Evolutionary conservation across 2,888 invertebrate genomes (phyloP).

Genomic region (Candidula unifasciata): DNA sequence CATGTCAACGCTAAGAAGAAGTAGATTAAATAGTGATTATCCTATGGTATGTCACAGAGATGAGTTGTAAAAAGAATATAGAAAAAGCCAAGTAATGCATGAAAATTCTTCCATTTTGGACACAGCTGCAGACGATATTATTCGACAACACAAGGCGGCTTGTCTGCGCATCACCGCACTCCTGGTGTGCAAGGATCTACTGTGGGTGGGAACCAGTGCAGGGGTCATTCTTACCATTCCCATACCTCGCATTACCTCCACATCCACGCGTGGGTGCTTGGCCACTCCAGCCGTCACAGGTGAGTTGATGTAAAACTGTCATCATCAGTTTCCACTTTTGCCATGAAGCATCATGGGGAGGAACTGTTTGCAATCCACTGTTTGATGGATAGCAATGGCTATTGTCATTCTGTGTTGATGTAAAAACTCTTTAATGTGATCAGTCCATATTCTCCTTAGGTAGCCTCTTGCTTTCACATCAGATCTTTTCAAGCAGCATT

Average conservation of each 20-base stretch:
- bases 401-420: too few species aligned
- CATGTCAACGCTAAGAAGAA: too few species aligned
- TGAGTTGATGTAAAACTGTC: constrained; percentile 57
- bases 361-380: too few species aligned
- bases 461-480: too few species aligned
- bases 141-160: constrained; percentile 97
- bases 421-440: too few species aligned
- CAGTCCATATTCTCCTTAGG: too few species aligned
- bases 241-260: constrained; percentile 84
- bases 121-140: constrained; percentile 89
- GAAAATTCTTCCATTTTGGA: not conserved
- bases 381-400: too few species aligned
- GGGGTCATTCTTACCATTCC: constrained; percentile 83
- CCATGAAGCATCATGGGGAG: too few species aligned
- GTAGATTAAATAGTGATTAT: not conserved
- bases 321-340: too few species aligned
- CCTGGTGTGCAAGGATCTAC: constrained; percentile 91
- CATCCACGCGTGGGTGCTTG: constrained; percentile 78
- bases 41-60: not conserved
- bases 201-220: constrained; percentile 98
- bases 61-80: not conserved
- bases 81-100: too few species aligned
- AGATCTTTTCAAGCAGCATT: too few species aligned
- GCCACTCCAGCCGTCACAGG: constrained; percentile 77
- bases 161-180: constrained; percentile 95